Evolutionary conservation across 2,113 vertebrate genomes (phyloP).

Genomic region (Oreochromis aureus): DNA sequence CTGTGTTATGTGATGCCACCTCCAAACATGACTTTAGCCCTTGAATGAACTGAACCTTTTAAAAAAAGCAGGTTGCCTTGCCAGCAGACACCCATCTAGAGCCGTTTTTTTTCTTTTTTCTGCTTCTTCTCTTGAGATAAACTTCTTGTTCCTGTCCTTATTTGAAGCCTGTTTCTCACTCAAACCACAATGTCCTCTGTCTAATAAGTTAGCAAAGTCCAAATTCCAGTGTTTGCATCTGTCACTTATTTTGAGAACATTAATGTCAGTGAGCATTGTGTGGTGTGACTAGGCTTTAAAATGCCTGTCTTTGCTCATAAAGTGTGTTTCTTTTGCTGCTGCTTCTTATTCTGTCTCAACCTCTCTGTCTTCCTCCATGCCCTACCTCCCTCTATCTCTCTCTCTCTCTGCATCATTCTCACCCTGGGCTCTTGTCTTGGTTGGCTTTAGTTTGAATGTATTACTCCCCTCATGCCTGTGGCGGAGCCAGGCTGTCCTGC

Average conservation of each 20-base stretch:
- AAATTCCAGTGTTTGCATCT: neutral
- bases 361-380: neutral
- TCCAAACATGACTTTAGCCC: neutral
- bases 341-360: conserved; percentile 52
- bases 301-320: conserved; percentile 19
- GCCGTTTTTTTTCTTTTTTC: neutral
- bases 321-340: conserved; percentile 64
- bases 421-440: conserved; percentile 81
- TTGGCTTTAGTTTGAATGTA: conserved; percentile 95
- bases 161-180: conserved; percentile 29
- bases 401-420: conserved; percentile 56
- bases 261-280: conserved; percentile 33
- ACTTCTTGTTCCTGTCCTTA: neutral
- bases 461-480: conserved; percentile 86
- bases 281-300: conserved; percentile 40
- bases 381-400: conserved; percentile 29
- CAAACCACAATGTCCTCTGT: conserved; percentile 12
- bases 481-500: conserved; percentile 91
- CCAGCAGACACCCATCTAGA: neutral
- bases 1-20: neutral
- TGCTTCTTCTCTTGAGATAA: conserved; percentile 4
- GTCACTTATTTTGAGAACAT: neutral
- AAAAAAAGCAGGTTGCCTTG: neutral
- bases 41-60: neutral
- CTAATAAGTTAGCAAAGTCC: conserved; percentile 30